phyloP scores from a whole-genome alignment of 2,797 vertebrate genomes.

The Jordanella pulchra region DNA sequence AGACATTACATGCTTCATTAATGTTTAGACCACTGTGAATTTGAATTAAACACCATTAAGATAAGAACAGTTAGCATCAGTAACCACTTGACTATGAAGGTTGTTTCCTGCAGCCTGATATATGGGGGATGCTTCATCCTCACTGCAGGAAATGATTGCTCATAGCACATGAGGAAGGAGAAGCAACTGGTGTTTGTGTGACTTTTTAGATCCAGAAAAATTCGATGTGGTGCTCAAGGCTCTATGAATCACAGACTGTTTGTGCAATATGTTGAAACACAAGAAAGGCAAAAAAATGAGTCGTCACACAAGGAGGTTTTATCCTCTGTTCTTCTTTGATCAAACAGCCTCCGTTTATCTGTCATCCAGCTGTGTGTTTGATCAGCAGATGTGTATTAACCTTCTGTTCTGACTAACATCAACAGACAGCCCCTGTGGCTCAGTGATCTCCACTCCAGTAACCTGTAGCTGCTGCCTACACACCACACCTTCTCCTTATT shows the following conservation, averaged over 20 bases:
- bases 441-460: slow-evolving; percentile 18
- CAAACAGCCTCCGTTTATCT: slow-evolving; percentile 5
- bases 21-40: neutral
- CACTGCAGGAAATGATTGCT: slow-evolving; percentile 63
- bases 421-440: slow-evolving; percentile 35
- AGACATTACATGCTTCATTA: neutral
- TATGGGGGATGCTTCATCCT: neutral
- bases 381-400: slow-evolving; percentile 24
- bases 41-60: neutral
- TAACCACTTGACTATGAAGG: slow-evolving; percentile 13
- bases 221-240: slow-evolving; percentile 17
- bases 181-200: slow-evolving; percentile 30
- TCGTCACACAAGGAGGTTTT: neutral
- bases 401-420: slow-evolving; percentile 20
- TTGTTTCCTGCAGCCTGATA: neutral
- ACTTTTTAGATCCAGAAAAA: slow-evolving; percentile 27
- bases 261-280: slow-evolving; percentile 22
- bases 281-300: neutral
- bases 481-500: slow-evolving; percentile 56
- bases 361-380: slow-evolving; percentile 25
- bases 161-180: slow-evolving; percentile 36
- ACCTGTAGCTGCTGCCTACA: slow-evolving; percentile 7
- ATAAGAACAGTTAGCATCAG: neutral
- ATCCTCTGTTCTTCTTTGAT: neutral
- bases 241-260: slow-evolving; percentile 48